Conservation (phyloP, 2,113 vertebrate genomes). For the Tachycineta bicolor region DNA sequence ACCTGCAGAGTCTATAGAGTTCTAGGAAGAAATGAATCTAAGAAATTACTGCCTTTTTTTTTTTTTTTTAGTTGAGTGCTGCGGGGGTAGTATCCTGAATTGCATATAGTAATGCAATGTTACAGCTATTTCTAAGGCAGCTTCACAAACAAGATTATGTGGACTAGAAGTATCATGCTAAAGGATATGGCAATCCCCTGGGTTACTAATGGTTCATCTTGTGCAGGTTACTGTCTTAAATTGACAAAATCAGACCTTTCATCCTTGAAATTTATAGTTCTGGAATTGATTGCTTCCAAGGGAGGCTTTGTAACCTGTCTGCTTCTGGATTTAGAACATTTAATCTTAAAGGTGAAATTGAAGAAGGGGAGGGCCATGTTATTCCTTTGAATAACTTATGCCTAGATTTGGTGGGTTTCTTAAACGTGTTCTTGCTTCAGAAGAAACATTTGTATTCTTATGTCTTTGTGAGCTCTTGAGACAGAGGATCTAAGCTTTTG, state of each 20-base stretch:
- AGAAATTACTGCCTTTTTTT: not conserved
- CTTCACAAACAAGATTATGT: not conserved
- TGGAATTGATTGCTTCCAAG: not conserved
- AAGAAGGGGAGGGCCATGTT: not conserved
- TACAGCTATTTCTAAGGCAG: not conserved
- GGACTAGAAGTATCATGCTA: not conserved
- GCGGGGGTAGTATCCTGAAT: not conserved
- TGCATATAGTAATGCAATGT: fast-evolving
- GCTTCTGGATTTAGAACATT: not conserved
- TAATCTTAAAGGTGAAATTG: not conserved
- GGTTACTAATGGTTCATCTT: not conserved
- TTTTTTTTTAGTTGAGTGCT: not conserved
- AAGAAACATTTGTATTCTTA: not conserved
- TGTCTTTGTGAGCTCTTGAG: not conserved
- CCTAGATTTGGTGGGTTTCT: not conserved
- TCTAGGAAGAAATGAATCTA: not conserved
- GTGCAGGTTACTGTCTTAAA: not conserved
- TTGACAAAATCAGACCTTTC: not conserved
- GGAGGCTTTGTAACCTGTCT: not conserved
- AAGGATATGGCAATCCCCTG: not conserved
- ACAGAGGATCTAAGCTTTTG: not conserved
- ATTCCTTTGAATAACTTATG: not conserved
- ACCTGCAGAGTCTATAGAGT: not conserved
- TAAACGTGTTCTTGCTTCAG: not conserved
- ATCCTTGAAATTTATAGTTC: not conserved